Conservation (phyloP, 2,797 vertebrate genomes). For the Rhodeus uyekii region DNA sequence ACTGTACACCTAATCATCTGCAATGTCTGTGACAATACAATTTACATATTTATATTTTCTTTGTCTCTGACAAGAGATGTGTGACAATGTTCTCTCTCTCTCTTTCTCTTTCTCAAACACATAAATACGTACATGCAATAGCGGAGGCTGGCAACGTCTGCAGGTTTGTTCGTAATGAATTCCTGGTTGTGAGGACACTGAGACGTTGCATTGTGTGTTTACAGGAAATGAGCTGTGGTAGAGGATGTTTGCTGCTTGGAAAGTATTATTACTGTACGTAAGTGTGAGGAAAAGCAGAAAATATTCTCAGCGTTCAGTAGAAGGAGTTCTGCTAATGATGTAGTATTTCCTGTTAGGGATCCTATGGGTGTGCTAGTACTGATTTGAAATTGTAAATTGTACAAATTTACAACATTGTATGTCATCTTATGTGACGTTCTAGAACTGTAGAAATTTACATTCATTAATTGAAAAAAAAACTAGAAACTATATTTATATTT, state of each 20-base stretch:
- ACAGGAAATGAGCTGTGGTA: constrained; percentile 31
- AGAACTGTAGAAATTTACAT: not conserved
- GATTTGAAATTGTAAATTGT: constrained; percentile 13
- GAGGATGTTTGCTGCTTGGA: constrained; percentile 6
- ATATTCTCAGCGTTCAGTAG: not conserved
- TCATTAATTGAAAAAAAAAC: no score
- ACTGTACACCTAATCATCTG: constrained; percentile 74
- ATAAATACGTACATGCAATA: constrained; percentile 20
- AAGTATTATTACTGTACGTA: constrained; percentile 21
- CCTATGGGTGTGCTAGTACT: constrained; percentile 29
- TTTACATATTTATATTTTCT: constrained; percentile 80
- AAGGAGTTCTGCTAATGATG: constrained; percentile 1
- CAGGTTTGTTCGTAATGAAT: constrained; percentile 56
- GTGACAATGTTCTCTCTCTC: constrained; percentile 48
- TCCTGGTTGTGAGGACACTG: constrained; percentile 36
- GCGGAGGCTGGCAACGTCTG: constrained; percentile 7
- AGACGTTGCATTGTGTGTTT: constrained; percentile 39
- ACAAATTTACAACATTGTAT: not conserved
- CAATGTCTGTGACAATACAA: constrained; percentile 73
- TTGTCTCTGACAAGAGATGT: constrained; percentile 67
- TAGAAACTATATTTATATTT: no score
- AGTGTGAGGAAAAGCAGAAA: constrained; percentile 5
- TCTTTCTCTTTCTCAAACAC: constrained; percentile 9
- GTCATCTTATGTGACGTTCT: not conserved
- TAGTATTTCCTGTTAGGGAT: constrained; percentile 28